These are phyloP conservation scores for Lasioglossum albipes DNA, from an alignment of 1,140 invertebrate genomes.

Conservation along the genomic window DNA sequence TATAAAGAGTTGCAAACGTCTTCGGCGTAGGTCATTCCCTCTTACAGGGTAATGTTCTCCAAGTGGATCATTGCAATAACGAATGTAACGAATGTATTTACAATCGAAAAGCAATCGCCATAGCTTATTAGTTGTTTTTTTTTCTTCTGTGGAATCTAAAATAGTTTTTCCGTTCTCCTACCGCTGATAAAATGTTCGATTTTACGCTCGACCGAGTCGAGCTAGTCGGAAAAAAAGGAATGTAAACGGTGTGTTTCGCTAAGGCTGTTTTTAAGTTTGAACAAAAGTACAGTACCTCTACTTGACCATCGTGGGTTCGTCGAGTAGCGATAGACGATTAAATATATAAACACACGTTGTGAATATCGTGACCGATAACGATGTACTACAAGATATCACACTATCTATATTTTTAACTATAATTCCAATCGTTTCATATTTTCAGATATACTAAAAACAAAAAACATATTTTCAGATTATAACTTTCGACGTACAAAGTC, in stretches of 20 bases:
- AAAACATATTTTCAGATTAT: constrained; percentile 37
- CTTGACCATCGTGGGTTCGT: constrained; percentile 16
- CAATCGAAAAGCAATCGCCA: constrained; percentile 9
- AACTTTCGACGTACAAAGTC: constrained; percentile 28
- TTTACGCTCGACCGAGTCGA: neutral
- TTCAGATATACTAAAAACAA: constrained; percentile 30
- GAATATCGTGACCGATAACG: constrained; percentile 44
- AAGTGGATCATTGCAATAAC: constrained; percentile 23
- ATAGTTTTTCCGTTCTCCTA: constrained; percentile 15
- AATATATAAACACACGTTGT: constrained; percentile 18
- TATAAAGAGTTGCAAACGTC: constrained; percentile 42
- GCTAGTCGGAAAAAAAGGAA: neutral
- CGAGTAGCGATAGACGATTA: constrained; percentile 9
- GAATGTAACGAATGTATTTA: constrained; percentile 14
- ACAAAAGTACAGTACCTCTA: constrained; percentile 15
- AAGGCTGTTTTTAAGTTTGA: constrained; percentile 1
- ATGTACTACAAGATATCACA: constrained; percentile 26
- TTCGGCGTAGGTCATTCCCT: constrained; percentile 46
- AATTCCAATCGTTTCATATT: constrained; percentile 28
- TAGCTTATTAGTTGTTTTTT: constrained; percentile 29
- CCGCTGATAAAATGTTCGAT: constrained; percentile 23
- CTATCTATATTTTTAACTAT: constrained; percentile 39
- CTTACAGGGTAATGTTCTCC: constrained; percentile 33
- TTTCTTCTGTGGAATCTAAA: constrained; percentile 29
- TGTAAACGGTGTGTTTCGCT: constrained; percentile 4